Evolutionary conservation across 2,888 invertebrate genomes (phyloP), one percentile per base, ranked within the genome.

Genomic region (Apomyelois bistriatella): DNA sequence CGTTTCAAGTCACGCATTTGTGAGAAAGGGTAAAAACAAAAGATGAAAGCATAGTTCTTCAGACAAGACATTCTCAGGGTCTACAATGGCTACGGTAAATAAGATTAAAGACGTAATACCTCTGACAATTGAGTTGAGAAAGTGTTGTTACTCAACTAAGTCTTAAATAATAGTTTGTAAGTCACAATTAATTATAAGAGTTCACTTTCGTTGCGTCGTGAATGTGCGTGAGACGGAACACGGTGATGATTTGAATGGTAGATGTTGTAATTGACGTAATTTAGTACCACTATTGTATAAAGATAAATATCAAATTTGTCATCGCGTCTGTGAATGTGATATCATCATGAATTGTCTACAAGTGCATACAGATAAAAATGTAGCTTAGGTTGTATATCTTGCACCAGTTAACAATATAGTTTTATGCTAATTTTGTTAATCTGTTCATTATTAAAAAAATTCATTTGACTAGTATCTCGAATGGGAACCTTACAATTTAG

Each of bases 131-230:
- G 52, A 57, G 51, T 30, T 54, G 52, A 58, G 55, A 68, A 68
- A 68, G 68, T 65, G 64, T 65, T 66, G 61, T 64, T 56, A 48
- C 50, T 57, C 59, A 57, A 58, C 53, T 49, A 46, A 37, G 49
- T 55, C 57, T 62, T 60, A 62, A 66, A 66, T 62, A 66, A 66
- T 62, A 65, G 64, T 62, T 64, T 58, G 56, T 61, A 58, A 65
- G 61, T 63, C 57, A 55, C 58, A 63, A 65, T 67, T 65, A 62
- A 63, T 64, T 55, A 58, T 53, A 54, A 53, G 56, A 54, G 58
- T 64, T 63, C 61, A 55, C 58, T 61, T 61, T 54, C 53, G 8
- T 53, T 30, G 52, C 40, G 49, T 51, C 16, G 40, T 32, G 8
- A 32, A 15, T 56, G 41, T 54, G 58, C 58, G 60, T 57, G 58